phyloP scores from a whole-genome alignment of 2,797 vertebrate genomes.

The Serranus cabrilla region DNA sequence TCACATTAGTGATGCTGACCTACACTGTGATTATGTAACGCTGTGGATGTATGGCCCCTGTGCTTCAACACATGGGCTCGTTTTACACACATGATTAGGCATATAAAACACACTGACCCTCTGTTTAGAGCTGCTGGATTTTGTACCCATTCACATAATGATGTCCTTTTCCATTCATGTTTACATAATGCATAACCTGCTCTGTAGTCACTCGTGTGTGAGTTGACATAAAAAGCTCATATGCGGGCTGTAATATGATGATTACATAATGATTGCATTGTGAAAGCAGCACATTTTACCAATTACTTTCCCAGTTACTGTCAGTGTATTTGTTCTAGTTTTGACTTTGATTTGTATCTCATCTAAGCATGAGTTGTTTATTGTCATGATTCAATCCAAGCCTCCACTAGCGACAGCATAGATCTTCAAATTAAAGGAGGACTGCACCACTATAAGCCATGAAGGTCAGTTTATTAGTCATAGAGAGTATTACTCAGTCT shows the following conservation, averaged over 20 bases:
- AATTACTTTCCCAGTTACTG: background rate
- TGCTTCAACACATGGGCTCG: slow-evolving; percentile 20
- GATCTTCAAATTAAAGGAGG: background rate
- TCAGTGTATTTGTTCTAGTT: background rate
- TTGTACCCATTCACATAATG: slow-evolving; percentile 21
- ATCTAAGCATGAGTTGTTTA: background rate
- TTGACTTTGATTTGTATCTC: background rate
- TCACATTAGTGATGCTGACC: slow-evolving; percentile 16
- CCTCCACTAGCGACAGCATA: background rate
- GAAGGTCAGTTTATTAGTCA: background rate
- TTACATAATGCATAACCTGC: slow-evolving; percentile 30
- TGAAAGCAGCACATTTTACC: background rate
- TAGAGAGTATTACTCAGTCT: background rate
- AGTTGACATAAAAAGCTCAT: slow-evolving; percentile 7
- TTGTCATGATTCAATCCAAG: background rate
- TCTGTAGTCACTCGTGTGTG: slow-evolving; percentile 29
- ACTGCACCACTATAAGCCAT: background rate
- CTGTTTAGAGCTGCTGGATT: slow-evolving; percentile 26
- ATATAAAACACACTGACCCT: slow-evolving; percentile 39
- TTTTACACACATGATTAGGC: slow-evolving; percentile 44
- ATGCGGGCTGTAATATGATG: slow-evolving; percentile 4
- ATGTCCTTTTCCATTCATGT: slow-evolving; percentile 10
- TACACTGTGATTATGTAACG: slow-evolving; percentile 44
- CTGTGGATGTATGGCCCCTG: slow-evolving; percentile 13
- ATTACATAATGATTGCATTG: slow-evolving; percentile 39